These are phyloP conservation scores for Falco peregrinus DNA, from an alignment of 2,797 vertebrate species.

Conservation along the genomic window DNA sequence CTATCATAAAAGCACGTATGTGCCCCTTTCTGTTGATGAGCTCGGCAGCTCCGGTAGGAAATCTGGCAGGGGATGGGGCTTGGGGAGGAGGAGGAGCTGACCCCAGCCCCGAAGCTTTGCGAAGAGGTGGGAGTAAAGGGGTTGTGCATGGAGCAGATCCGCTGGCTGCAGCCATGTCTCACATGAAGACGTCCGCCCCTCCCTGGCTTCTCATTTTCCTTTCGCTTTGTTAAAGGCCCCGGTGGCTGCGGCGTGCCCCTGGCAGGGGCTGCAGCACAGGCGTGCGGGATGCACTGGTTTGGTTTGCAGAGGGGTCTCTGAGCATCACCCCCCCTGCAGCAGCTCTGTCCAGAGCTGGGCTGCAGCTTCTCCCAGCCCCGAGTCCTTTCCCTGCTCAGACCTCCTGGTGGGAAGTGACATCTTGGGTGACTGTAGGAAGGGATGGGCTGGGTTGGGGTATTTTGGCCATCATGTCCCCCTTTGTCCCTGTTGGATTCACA, in stretches of 20 bases:
- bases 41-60: rapidly evolving
- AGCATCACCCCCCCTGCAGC: neutral
- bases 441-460: neutral
- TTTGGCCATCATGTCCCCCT: rapidly evolving
- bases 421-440: rapidly evolving
- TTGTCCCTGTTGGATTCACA: rapidly evolving
- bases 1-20: neutral
- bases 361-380: neutral
- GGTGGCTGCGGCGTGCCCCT: neutral
- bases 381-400: neutral
- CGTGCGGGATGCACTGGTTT: rapidly evolving
- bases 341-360: neutral
- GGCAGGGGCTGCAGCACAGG: neutral
- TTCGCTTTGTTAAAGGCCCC: neutral
- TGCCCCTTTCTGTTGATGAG: rapidly evolving
- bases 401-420: neutral
- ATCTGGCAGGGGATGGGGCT: neutral
- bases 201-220: neutral
- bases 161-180: neutral
- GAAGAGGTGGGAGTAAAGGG: neutral
- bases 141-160: neutral
- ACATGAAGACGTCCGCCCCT: neutral
- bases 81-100: neutral
- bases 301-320: neutral
- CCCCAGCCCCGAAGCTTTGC: neutral